A percentile compares a stretch with the other conserved stretches of the same genome.
phyloP scores from a whole-genome alignment of 1,140 invertebrate genomes.

The Drosophila littoralis region DNA sequence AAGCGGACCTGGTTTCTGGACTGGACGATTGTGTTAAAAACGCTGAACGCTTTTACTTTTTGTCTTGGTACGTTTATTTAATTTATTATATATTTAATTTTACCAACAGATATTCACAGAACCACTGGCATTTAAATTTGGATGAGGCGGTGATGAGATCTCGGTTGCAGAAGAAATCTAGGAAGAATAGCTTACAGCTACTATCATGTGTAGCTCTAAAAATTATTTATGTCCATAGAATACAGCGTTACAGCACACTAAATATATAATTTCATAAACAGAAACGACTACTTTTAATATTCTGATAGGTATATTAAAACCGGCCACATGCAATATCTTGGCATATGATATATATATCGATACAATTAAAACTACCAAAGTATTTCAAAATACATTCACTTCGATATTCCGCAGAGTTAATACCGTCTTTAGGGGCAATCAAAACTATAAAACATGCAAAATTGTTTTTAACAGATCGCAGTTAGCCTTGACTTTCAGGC shows the following conservation, averaged over 20 bases:
- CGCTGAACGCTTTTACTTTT: background rate
- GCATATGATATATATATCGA: no score
- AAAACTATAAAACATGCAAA: background rate
- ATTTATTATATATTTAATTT: background rate
- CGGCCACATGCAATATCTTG: no score
- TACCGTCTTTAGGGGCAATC: no score
- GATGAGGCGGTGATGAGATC: background rate
- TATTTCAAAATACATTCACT: no score
- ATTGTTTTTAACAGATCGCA: slow-evolving; percentile 3
- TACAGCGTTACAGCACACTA: background rate
- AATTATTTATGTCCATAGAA: slow-evolving; percentile 26
- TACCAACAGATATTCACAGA: background rate
- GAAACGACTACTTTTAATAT: background rate
- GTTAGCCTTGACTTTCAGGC: background rate
- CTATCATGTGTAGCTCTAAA: slow-evolving; percentile 15
- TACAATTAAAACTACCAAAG: no score
- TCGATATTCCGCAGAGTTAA: no score
- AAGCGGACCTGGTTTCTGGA: slow-evolving; percentile 46
- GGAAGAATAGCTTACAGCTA: background rate
- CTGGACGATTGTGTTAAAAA: slow-evolving; percentile 40
- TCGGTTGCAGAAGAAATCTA: slow-evolving; percentile 11
- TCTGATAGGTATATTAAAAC: no score
- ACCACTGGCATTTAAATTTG: background rate
- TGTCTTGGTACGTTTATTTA: background rate
- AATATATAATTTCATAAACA: background rate